phyloP scores from a whole-genome alignment of 1,140 invertebrate genomes.

The Aphelinus certus region DNA sequence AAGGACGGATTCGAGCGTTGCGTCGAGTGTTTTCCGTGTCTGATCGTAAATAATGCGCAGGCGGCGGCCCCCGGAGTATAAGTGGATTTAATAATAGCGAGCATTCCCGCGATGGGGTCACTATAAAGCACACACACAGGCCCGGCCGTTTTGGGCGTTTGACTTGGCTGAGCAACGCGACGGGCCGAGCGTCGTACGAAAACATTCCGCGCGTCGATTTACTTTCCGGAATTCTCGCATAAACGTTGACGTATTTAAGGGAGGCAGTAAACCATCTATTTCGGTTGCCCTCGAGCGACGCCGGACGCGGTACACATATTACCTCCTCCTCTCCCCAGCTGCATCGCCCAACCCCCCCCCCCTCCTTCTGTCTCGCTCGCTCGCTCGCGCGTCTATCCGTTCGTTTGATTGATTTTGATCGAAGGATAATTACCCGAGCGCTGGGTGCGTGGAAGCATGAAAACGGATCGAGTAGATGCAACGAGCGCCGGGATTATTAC shows the following conservation, averaged over 20 bases:
- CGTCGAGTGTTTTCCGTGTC: slow-evolving; percentile 32
- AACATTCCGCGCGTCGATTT: slow-evolving; percentile 64
- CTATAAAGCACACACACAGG: slow-evolving; percentile 16
- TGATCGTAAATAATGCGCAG: slow-evolving; percentile 32
- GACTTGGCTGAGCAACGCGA: slow-evolving; percentile 56
- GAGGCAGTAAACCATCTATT: slow-evolving; percentile 65
- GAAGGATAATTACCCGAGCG: no score
- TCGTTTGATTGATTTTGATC: no score
- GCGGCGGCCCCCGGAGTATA: neutral
- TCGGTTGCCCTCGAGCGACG: slow-evolving; percentile 48
- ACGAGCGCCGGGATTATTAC: no score
- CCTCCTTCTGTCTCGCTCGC: no score
- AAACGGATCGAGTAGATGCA: no score
- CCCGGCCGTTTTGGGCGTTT: slow-evolving; percentile 46
- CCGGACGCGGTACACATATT: slow-evolving; percentile 16
- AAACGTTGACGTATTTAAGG: slow-evolving; percentile 66
- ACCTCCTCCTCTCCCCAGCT: no score
- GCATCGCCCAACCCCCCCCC: no score
- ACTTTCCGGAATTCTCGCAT: slow-evolving; percentile 61
- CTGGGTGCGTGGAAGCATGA: no score
- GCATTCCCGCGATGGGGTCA: slow-evolving; percentile 39
- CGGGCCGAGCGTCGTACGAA: slow-evolving; percentile 51
- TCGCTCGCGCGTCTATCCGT: no score
- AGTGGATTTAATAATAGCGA: slow-evolving; percentile 56
- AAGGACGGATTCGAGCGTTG: neutral